Evolutionary conservation across 37 sponge, comb jelly and placozoan genomes (phyloP).

Genomic region (Beroe ovata): DNA sequence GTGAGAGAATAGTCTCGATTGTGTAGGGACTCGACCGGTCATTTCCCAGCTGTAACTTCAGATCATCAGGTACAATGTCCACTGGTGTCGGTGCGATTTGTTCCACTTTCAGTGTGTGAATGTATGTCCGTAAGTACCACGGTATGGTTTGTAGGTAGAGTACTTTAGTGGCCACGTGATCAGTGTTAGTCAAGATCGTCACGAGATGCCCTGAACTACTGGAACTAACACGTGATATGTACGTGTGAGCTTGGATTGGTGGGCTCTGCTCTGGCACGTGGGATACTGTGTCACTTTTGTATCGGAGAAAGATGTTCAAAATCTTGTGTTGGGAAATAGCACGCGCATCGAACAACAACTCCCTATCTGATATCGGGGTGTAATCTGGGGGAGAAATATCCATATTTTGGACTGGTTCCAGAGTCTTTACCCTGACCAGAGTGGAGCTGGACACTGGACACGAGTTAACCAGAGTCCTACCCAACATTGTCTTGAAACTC

Average conservation of each 20-base stretch:
- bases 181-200: constrained; percentile 14
- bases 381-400: constrained; percentile 9
- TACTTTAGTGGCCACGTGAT: neutral
- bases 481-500: constrained; percentile 72
- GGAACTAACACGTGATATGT: constrained; percentile 29
- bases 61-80: neutral
- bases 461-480: constrained; percentile 66
- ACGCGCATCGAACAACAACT: constrained; percentile 4
- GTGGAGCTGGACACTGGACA: constrained; percentile 77
- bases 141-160: constrained; percentile 77
- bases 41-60: constrained; percentile 76
- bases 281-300: neutral
- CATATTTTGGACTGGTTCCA: neutral
- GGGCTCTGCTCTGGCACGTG: neutral
- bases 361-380: neutral
- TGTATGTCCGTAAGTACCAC: constrained; percentile 87
- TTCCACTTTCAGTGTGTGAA: constrained; percentile 76
- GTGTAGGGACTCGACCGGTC: constrained; percentile 82
- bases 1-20: constrained; percentile 75
- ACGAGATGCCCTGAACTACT: constrained; percentile 62
- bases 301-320: constrained; percentile 23
- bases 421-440: neutral
- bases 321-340: constrained; percentile 13
- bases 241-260: constrained; percentile 15
- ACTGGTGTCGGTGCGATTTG: neutral